phyloP scores from a whole-genome alignment of 2,797 vertebrate species.

The Sebastes wilsoni region DNA sequence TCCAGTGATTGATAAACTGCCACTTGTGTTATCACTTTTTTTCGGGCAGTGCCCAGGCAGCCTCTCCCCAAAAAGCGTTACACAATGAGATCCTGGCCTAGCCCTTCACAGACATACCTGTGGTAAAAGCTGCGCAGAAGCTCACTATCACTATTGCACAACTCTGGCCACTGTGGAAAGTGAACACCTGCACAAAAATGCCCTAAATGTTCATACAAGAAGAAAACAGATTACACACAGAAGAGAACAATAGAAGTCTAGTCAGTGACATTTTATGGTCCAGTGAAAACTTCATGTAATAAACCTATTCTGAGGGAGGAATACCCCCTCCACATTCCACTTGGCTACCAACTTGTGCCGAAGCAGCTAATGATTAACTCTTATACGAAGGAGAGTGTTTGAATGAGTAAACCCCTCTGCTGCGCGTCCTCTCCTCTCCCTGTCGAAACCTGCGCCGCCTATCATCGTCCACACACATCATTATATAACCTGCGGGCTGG shows the following conservation, averaged over 20 bases:
- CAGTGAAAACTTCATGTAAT: slow-evolving; percentile 9
- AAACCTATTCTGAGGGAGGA: slow-evolving; percentile 25
- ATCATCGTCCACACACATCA: slow-evolving; percentile 37
- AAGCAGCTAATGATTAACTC: slow-evolving; percentile 70
- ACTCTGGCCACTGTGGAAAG: slow-evolving; percentile 39
- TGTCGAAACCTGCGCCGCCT: slow-evolving; percentile 17
- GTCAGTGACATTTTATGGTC: neutral
- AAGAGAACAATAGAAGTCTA: neutral
- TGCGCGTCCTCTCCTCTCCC: slow-evolving; percentile 5
- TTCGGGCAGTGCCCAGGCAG: neutral
- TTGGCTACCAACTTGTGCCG: slow-evolving; percentile 28
- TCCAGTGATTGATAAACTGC: neutral
- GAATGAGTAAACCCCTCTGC: slow-evolving; percentile 45
- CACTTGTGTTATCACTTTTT: neutral
- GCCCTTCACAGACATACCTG: slow-evolving; percentile 71
- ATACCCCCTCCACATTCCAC: slow-evolving; percentile 40
- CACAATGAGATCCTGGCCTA: slow-evolving; percentile 24
- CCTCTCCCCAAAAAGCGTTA: slow-evolving; percentile 1
- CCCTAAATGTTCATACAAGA: slow-evolving; percentile 24
- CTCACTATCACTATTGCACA: slow-evolving; percentile 59
- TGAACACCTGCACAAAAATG: slow-evolving; percentile 40
- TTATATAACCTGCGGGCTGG: slow-evolving; percentile 46
- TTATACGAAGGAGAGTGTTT: slow-evolving; percentile 29
- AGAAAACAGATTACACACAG: slow-evolving; percentile 13
- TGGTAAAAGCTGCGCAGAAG: slow-evolving; percentile 52